Evolutionary conservation across 2,797 vertebrate species (phyloP), one percentile per base, ranked within the genome.

Genomic region (Diglossa cyanea): DNA sequence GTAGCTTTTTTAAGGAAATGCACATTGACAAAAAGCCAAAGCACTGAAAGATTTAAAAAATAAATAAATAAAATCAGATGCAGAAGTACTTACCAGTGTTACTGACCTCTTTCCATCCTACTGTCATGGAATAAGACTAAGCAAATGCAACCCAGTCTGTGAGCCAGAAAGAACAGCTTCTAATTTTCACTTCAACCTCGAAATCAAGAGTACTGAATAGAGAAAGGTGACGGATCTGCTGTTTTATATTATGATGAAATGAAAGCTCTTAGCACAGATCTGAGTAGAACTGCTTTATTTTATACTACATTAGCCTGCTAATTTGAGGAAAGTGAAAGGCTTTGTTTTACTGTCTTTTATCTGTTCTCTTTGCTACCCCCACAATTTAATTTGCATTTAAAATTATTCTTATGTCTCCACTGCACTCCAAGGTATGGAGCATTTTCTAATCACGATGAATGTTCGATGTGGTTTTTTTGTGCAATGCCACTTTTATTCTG

Each of bases 301-400:
- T 92, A 93, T 94, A 97, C 92, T 96, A 97, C 96, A 97, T 97
- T 97, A 98, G 96, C 92, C 88, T 97, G 95, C 97, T 98, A 98
- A 98, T 98, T 98, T 98, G 96, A 97, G 97, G 97, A 97, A 98
- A 97, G 86, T 95, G 97, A 97, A 97, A 97, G 97, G 98, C 97
- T 98, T 98, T 98, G 96, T 98, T 97, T 97, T 97, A 97, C 97
- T 97, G 97, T 97, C 97, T 98, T 98, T 98, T 95, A 94, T 97
- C 97, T 97, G 95, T 97, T 98, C 97, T 97, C 89, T 97, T 97
- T 91, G 76, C 97, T 97, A 98, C 98, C 97, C 97, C 97, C 97
- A 97, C 98, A 97, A 96, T 98, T 98, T 98, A 95, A 98, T 98
- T 98, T 98, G 98, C 98, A 98, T 98, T 97, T 97, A 96, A 98